Percentiles rank a stretch among this genome's conserved stretches.
phyloP scores from a whole-genome alignment of 1,140 invertebrate species.

The Drosophila pachea region DNA sequence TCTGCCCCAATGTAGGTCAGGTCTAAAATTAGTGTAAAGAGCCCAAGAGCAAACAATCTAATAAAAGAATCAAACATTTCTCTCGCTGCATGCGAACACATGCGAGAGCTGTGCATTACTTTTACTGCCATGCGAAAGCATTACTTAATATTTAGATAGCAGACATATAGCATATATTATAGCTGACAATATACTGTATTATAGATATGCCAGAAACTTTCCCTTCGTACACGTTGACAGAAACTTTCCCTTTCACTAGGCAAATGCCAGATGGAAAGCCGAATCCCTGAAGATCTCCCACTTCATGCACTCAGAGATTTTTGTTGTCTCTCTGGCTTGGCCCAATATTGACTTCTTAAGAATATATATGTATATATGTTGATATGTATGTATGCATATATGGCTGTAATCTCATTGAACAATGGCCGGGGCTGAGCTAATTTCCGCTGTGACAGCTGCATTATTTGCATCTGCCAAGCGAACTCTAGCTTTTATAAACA shows the following conservation, averaged over 20 bases:
- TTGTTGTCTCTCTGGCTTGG: not conserved
- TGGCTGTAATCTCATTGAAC: constrained; percentile 4
- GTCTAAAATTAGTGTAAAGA: constrained; percentile 49
- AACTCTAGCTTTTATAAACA: constrained; percentile 9
- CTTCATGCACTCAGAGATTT: no score
- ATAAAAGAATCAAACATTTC: constrained; percentile 20
- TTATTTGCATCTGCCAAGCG: constrained; percentile 16
- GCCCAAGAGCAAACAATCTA: constrained; percentile 10
- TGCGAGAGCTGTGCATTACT: no score
- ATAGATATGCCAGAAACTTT: no score
- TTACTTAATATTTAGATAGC: no score
- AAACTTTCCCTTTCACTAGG: no score
- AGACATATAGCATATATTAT: no score
- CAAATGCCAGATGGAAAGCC: no score
- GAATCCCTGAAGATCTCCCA: no score
- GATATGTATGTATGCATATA: not conserved
- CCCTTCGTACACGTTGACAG: no score
- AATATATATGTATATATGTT: not conserved
- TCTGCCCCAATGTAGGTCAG: constrained; percentile 45
- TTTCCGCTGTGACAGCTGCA: constrained; percentile 37
- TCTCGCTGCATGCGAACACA: not conserved
- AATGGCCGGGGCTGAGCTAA: constrained; percentile 23
- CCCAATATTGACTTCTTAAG: not conserved
- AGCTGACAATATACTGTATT: no score
- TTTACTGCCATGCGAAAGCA: no score